phyloP scores from a whole-genome alignment of 2,888 invertebrate species.

The Acanthosepion esculentum region DNA sequence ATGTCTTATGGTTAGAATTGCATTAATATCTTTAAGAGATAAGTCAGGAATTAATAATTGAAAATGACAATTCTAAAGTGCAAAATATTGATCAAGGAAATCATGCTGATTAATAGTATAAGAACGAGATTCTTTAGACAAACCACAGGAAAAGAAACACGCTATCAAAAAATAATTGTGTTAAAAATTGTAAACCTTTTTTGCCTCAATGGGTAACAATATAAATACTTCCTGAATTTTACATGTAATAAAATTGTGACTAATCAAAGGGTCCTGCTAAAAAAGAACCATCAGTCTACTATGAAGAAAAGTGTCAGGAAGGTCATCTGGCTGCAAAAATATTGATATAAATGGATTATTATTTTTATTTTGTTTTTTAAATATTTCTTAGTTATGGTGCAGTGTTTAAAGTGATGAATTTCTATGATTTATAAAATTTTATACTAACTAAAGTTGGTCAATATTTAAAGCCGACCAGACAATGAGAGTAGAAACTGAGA shows the following conservation, averaged over 20 bases:
- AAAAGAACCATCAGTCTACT: background rate
- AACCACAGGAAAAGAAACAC: background rate
- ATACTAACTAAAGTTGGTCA: background rate
- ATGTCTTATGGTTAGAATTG: background rate
- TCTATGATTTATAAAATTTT: background rate
- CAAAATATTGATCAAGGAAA: background rate
- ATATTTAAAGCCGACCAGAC: background rate
- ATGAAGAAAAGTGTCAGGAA: background rate
- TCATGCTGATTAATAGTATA: background rate
- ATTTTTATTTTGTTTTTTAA: background rate
- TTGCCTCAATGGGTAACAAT: background rate
- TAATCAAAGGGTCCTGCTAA: background rate
- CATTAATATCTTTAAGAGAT: background rate
- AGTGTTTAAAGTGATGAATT: background rate
- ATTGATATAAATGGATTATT: background rate
- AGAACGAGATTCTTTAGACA: background rate
- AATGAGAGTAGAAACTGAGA: background rate
- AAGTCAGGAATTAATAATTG: background rate
- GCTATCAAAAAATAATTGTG: background rate
- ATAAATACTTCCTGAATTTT: background rate
- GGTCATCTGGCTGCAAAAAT: background rate
- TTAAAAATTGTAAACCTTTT: background rate
- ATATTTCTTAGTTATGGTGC: background rate
- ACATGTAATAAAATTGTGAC: background rate
- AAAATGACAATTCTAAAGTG: background rate